Percentiles rank a stretch among this genome's conserved stretches.
phyloP scores from a whole-genome alignment of 2,113 vertebrate genomes.

The Larimichthys crocea region DNA sequence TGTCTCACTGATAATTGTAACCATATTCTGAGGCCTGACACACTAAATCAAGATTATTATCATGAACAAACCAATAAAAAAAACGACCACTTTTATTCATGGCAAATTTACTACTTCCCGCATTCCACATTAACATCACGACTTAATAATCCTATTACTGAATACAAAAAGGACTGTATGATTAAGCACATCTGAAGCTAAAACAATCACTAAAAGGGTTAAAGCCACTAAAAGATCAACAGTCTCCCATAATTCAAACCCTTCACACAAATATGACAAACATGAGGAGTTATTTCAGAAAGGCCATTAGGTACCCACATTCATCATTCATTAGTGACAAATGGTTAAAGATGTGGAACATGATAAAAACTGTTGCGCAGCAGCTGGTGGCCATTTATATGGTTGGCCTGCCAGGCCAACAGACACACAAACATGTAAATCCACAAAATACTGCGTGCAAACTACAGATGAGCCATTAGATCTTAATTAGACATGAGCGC shows the following conservation, averaged over 20 bases:
- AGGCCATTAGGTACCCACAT: conserved; percentile 58
- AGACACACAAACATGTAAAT: neutral
- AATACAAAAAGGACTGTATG: neutral
- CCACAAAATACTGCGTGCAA: too few relatives aligned
- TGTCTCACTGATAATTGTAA: neutral
- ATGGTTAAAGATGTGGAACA: conserved; percentile 31
- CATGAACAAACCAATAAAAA: neutral
- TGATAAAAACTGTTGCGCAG: neutral
- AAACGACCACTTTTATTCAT: neutral
- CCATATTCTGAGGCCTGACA: neutral
- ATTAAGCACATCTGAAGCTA: neutral
- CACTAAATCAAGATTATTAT: neutral
- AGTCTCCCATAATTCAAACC: neutral
- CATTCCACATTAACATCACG: neutral
- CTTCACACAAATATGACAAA: conserved; percentile 47
- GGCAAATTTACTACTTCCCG: neutral
- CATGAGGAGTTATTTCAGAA: conserved; percentile 58
- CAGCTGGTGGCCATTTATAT: conserved; percentile 9
- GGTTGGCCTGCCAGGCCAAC: neutral
- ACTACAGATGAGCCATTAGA: too few relatives aligned
- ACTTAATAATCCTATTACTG: neutral
- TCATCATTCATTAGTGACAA: conserved; percentile 9
- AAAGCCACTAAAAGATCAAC: conserved; percentile 3
- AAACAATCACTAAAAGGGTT: conserved; percentile 9
- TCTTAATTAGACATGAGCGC: too few relatives aligned